Evolutionary conservation across 2,113 vertebrate genomes (phyloP), one percentile per base, ranked within the genome.

Genomic region (Coracopsis vasa): DNA sequence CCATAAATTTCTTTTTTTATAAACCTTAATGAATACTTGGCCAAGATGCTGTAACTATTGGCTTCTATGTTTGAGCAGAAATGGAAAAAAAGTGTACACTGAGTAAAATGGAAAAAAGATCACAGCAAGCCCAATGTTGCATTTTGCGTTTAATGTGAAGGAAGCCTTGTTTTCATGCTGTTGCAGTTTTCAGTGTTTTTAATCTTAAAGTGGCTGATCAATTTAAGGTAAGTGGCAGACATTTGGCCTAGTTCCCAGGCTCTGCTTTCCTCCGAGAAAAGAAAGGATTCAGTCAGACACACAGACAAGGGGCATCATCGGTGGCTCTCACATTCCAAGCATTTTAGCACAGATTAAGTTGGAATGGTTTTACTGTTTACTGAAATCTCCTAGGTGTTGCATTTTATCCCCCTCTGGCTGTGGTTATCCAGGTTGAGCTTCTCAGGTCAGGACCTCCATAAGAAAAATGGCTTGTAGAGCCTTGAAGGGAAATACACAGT

Each of bases 311-410:
- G 97, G 96, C 97, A 97, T 98, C 98, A 97, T 96, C 96, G 4
- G 96, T 97, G 96, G 95, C 98, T 97, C 95, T 97, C 94, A 74
- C 98, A 98, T 98, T 98, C 98, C 98, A 97, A 97, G 97, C 97
- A 98, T 98, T 98, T 97, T 97, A 97, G 93, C 97, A 96, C 96
- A 98, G 97, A 98, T 98, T 98, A 98, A 97, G 96, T 96, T 97
- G 97, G 97, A 98, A 97, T 98, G 97, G 97, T 98, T 98, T 97
- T 96, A 95, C 95, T 98, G 97, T 98, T 98, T 98, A 97, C 96
- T 87, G 95, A 97, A 97, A 97, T 98, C 98, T 98, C 98, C 97
- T 98, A 98, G 97, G 97, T 98, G 97, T 98, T 98, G 96, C 95
- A 91, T 97, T 97, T 98, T 98, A 95, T 97, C 91, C 95, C 94